Conservation (phyloP, 2,113 vertebrate genomes). For the Protobothrops mucrosquamatus region DNA sequence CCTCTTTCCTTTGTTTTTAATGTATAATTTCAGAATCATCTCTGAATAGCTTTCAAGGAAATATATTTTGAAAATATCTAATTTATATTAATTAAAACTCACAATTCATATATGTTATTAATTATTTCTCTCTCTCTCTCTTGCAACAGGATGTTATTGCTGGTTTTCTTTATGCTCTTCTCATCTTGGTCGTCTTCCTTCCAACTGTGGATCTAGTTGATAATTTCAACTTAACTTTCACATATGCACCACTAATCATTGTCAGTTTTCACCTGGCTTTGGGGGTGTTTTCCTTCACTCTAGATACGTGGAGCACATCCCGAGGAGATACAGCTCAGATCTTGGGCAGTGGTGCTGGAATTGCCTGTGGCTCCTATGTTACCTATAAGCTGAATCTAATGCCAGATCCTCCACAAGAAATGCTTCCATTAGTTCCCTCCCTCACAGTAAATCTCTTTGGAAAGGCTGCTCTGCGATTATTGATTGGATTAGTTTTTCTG, state of each 20-base stretch:
- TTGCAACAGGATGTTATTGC: conserved; percentile 85
- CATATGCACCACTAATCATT: conserved; percentile 84
- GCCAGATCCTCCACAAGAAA: conserved; percentile 71
- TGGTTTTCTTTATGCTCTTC: conserved; percentile 85
- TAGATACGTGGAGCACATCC: conserved; percentile 97
- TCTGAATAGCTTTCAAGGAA: neutral
- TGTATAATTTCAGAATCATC: neutral
- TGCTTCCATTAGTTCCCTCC: conserved; percentile 75
- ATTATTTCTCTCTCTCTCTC: conserved; percentile 26
- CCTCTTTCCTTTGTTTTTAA: neutral
- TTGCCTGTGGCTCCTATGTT: conserved; percentile 86
- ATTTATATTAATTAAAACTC: neutral
- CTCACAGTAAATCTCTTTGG: conserved; percentile 70
- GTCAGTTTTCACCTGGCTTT: conserved; percentile 83
- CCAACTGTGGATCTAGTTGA: conserved; percentile 86
- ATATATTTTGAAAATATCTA: neutral
- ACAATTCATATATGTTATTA: neutral
- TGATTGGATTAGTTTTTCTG: conserved; percentile 81
- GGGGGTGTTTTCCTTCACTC: conserved; percentile 92
- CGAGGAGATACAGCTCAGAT: conserved; percentile 94
- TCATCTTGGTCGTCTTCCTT: conserved; percentile 86
- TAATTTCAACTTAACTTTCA: conserved; percentile 83
- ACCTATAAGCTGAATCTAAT: conserved; percentile 76
- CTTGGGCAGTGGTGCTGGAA: conserved; percentile 88
- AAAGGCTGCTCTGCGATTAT: conserved; percentile 71